Conservation (phyloP, 2,113 vertebrate species). For the Tylochromis polylepis region DNA sequence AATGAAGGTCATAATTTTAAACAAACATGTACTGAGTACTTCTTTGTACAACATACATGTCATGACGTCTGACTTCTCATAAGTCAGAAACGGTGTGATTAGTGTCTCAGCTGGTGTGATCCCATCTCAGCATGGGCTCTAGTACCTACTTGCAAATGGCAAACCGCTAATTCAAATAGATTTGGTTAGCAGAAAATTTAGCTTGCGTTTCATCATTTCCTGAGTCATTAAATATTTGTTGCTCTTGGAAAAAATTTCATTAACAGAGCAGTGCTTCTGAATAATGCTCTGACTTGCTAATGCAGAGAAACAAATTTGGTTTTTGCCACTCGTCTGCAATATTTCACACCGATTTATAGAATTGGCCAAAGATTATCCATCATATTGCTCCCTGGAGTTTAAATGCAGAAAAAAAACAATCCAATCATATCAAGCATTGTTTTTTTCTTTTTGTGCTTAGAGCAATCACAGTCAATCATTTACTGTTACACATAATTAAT, state of each 20-base stretch:
- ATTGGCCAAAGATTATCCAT: background rate
- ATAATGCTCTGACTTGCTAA: background rate
- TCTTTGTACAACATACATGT: background rate
- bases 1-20: background rate
- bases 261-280: background rate
- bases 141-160: background rate
- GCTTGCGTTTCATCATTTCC: too few species aligned
- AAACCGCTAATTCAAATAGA: background rate
- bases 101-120: background rate
- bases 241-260: background rate
- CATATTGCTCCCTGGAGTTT: background rate
- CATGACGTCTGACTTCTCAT: background rate
- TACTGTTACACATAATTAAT: background rate
- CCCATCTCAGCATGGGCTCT: background rate
- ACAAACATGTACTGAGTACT: background rate
- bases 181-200: background rate
- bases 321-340: conserved; percentile 33
- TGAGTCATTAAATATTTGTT: background rate
- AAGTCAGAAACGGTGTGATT: background rate
- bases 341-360: conserved; percentile 45
- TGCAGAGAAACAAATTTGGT: background rate
- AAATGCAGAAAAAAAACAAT: background rate
- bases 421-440: rapidly evolving
- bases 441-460: background rate
- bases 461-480: background rate